Base-by-base conservation (phyloP, 1,140 invertebrate genomes). In the Epicauta chinensis region DNA sequence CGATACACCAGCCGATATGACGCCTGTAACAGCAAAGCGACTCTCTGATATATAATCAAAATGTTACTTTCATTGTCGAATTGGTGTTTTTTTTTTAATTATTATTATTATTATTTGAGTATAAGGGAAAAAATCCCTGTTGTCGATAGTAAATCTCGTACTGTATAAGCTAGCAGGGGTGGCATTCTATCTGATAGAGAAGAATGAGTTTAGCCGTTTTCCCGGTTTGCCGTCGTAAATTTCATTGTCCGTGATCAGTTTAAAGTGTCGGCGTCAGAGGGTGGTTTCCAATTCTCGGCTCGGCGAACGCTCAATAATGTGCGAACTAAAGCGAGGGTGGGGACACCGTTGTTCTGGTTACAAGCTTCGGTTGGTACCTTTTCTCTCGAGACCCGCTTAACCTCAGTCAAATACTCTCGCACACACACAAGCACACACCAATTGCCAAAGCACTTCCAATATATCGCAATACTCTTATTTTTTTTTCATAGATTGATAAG, bases 1-100 rank as follows among this genome's bases (percentile, higher is more conserved):
- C 11, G 93, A 96, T 3, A 98, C 91, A 12, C 94, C 94, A n/a
- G 93, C 91, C 35, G 92, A 95, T 77, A 97, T 96, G 37, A 97
- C 88, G 69, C 93, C 93, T 96, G 78, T 3, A 65, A 68, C 39
- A 56, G 59, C 16, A 35, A 13, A 48, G 23, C 23, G 23, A 5
- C 4, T 5, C 23, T 7, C 4, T 23, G 7, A 49, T 13, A 38
- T 32, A 31, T n/a, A n/a, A n/a, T n/a, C n/a, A n/a, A n/a, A n/a
- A n/a, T n/a, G n/a, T n/a, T n/a, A n/a, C n/a, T n/a, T n/a, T n/a
- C n/a, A n/a, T n/a, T n/a, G n/a, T n/a, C n/a, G n/a, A n/a, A n/a
- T n/a, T n/a, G n/a, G n/a, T n/a, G n/a, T n/a, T n/a, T n/a, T n/a
- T n/a, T n/a, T n/a, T n/a, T n/a, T n/a, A n/a, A n/a, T n/a, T n/a